These are phyloP conservation scores for Elephantulus edwardii DNA, from an alignment of 2,113 vertebrate genomes.

Conservation along the genomic window DNA sequence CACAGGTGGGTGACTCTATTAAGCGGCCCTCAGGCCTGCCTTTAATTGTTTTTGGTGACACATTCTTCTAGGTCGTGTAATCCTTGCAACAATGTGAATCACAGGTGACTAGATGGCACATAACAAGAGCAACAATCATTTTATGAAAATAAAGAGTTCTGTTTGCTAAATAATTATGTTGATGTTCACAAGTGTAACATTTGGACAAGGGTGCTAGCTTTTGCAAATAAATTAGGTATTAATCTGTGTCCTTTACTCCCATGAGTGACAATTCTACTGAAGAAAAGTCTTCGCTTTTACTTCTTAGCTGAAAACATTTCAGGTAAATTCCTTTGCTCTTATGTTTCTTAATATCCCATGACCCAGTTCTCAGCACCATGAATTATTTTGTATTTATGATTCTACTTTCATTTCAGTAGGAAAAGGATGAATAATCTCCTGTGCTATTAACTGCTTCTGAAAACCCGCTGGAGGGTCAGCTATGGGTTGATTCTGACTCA, in stretches of 20 bases:
- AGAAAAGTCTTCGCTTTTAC: neutral
- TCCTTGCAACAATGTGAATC: no score
- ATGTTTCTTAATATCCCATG: neutral
- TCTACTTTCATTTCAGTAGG: no score
- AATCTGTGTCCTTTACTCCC: neutral
- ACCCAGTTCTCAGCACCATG: neutral
- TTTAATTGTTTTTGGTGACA: no score
- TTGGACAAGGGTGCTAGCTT: neutral
- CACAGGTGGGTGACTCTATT: no score
- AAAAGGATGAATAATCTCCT: no score
- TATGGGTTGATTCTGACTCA: no score
- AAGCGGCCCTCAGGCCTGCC: no score
- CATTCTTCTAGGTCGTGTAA: no score
- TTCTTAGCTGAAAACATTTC: neutral
- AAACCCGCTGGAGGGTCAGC: no score
- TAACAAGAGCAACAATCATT: no score
- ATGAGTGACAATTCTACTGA: neutral
- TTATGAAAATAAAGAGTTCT: slow-evolving; percentile 43
- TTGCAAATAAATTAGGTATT: neutral
- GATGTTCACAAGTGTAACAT: neutral
- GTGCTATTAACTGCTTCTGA: no score
- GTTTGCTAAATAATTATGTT: neutral
- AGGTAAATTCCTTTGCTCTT: neutral
- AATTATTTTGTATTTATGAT: neutral
- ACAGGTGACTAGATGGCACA: no score